Evolutionary conservation across 2,113 vertebrate species (phyloP), one percentile per base, ranked within the genome.

Genomic region (Nannobrachium achirus): DNA sequence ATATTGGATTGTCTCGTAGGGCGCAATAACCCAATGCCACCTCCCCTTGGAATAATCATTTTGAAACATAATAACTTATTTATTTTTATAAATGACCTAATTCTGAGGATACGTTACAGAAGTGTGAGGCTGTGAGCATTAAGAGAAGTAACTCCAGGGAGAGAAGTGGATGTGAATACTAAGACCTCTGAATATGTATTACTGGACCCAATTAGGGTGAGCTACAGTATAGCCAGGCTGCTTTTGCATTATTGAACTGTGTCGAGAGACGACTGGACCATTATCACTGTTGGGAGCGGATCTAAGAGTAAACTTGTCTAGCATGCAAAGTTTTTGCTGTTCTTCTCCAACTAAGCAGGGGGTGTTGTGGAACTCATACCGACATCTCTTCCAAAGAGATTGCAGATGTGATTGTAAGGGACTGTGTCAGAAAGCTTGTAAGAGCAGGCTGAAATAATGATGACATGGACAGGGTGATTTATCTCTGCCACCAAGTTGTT

Each of bases 191-290:
- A 71, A 69, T 74, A 63, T 15, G 20, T 69, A 52, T 57, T 49
- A 76, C 63, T 69, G 39, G 65, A 74, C 73, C 79, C 79, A 86
- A 74, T 89, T 85, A 83, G 58, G 51, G 39, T 68, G 63, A 67
- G 67, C 63, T 20, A 61, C 19, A 56, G 25, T 33, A 33, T 33
- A 33, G 71, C 73, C 59, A 66, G 64, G 62, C 66, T 60, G 14
- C 65, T 50, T 39, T 33, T 88, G 80, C 74, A 82, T 87, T 87
- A 87, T 76, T 88, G 71, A 89, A 79, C 64, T 3, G 41, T 50
- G 57, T 49, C 61, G 46, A 45, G 49, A 40, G 80, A 55, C n/a
- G 41, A 57, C 13, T 69, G 65, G 75, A 75, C 52, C 48, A 55
- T n/a, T 20, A 48, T 15, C 20, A 57, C 62, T 46, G 63, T 49